Conservation (phyloP, 1,140 invertebrate species). For the Drosophila aff. region DNA sequence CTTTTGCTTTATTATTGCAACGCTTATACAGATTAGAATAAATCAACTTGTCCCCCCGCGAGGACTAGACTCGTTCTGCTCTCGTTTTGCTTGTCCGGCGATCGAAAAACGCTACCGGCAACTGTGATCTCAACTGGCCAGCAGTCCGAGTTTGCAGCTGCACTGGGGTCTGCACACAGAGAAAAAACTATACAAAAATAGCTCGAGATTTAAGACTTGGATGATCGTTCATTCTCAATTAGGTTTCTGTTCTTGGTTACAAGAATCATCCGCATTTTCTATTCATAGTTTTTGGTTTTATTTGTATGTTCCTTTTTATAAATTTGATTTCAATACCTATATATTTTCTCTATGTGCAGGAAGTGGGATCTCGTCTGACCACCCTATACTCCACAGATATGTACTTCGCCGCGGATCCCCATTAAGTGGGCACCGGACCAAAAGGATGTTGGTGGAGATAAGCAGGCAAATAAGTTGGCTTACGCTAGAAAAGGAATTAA, state of each 20-base stretch:
- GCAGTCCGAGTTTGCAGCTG: slow-evolving; percentile 44
- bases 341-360: slow-evolving; percentile 2
- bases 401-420: slow-evolving; percentile 28
- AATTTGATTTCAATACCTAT: background rate
- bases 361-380: slow-evolving; percentile 18
- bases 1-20: slow-evolving; percentile 80
- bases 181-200: background rate
- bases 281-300: too few relatives aligned
- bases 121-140: slow-evolving; percentile 50
- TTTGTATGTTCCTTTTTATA: background rate
- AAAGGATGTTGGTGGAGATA: slow-evolving; percentile 72
- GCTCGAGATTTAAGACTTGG: background rate
- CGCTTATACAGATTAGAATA: slow-evolving; percentile 82
- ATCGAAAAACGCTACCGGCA: slow-evolving; percentile 75
- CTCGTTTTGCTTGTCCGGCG: slow-evolving; percentile 46
- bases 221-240: too few relatives aligned
- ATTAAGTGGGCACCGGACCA: slow-evolving; percentile 52
- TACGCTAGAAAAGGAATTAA: slow-evolving; percentile 51
- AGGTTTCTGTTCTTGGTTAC: too few relatives aligned
- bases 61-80: slow-evolving; percentile 23
- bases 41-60: slow-evolving; percentile 65
- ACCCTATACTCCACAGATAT: slow-evolving; percentile 18
- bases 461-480: slow-evolving; percentile 67
- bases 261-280: too few relatives aligned
- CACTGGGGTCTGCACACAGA: slow-evolving; percentile 11